A percentile compares a stretch with the other conserved stretches of the same genome.
phyloP scores from a whole-genome alignment of 64 coral and sea anemone genomes.

The Exaiptasia diaphana region DNA sequence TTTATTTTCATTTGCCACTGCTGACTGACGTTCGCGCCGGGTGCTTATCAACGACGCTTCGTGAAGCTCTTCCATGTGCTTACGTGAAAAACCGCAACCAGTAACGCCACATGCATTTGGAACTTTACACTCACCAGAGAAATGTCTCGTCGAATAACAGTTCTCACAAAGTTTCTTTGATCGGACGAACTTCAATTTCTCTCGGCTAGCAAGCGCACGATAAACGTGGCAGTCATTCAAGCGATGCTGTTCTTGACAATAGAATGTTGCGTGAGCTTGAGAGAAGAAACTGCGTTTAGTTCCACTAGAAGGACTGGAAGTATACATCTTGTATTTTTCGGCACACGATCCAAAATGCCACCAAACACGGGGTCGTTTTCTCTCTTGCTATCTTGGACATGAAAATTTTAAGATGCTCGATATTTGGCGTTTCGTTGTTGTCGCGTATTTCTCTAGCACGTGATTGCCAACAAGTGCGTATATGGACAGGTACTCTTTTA shows the following conservation, averaged over 20 bases:
- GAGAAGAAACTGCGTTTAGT: no score
- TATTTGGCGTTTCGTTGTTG: not conserved
- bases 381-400: not conserved
- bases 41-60: no score
- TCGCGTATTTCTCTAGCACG: not conserved
- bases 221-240: not conserved
- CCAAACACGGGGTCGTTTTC: constrained; percentile 28
- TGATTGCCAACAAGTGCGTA: not conserved
- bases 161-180: constrained; percentile 44
- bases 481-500: not conserved
- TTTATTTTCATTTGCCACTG: no score
- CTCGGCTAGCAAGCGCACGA: not conserved
- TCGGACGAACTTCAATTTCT: constrained; percentile 38
- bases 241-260: not conserved
- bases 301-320: no score
- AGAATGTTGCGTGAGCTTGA: no score
- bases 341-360: not conserved
- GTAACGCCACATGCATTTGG: not conserved
- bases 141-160: constrained; percentile 19
- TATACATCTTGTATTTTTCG: no score
- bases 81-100: not conserved
- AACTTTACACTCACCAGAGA: constrained; percentile 11
- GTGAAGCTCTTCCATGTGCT: constrained; percentile 5
- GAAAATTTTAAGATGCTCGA: not conserved
- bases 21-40: no score